Evolutionary conservation across 1,140 invertebrate genomes (phyloP), one percentile per base, ranked within the genome.

Genomic region (Heliconius eleuchia): DNA sequence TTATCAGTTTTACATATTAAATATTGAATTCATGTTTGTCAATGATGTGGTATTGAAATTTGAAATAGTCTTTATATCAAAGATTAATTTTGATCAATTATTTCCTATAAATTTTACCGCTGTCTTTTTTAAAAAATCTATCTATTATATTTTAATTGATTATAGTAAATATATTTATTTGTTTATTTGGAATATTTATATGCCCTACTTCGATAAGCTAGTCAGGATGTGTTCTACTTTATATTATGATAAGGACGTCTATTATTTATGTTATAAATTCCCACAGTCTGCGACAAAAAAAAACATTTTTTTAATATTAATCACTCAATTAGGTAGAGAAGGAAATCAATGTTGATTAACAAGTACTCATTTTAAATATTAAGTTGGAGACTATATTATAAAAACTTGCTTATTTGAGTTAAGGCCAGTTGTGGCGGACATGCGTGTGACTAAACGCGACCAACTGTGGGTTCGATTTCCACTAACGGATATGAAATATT

Each of bases 191-290:
- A 71, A 71, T 71, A 57, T 79, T 84, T 82, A 80, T 81, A 80
- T 84, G 85, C 71, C 83, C 86, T 85, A 88, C 74, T 84, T 89
- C 80, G 85, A 87, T 88, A 86, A 87, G 79, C 60, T 78, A 86
- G 74, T 79, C 78, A 85, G 86, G 84, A 87, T 85, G 83, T 85
- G 82, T 85, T 79, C 80, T 86, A 85, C 27, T 81, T 80, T 46
- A 16, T 46, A 16, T 46, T 46, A 16, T 82, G 87, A 88, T 89
- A 88, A 87, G 66, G 42, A 74, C 73, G 60, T 74, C 77, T 72
- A 70, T 66, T 73, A 46, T 78, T 74, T 30, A 42, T 55, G 42
- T 23, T 55, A 70, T 72, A 70, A 27, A 27, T 81, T 82, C 79
- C 77, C 82, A 84, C 81, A 83, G 74, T 76, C 60, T 66, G 55